These are phyloP conservation scores for Lutraria lutraria DNA, from an alignment of 2,888 invertebrate genomes.

Conservation along the genomic window DNA sequence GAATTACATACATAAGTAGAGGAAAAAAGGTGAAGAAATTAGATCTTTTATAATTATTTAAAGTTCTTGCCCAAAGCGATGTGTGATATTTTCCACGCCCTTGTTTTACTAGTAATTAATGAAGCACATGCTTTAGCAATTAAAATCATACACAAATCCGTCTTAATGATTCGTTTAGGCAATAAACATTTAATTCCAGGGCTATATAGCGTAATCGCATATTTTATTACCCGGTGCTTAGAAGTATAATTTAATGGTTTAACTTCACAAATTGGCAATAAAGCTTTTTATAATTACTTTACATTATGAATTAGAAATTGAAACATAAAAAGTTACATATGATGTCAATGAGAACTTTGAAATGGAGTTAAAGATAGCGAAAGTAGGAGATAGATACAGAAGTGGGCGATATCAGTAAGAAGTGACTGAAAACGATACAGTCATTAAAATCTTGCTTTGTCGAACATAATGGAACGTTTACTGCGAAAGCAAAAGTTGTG, in stretches of 20 bases:
- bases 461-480: too few relatives aligned
- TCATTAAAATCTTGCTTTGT: too few relatives aligned
- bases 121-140: slow-evolving; percentile 20
- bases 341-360: background rate
- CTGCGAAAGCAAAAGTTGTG: too few relatives aligned
- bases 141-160: slow-evolving; percentile 12
- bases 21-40: background rate
- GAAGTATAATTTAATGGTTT: slow-evolving; percentile 20
- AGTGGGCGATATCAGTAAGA: too few relatives aligned
- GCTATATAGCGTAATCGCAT: slow-evolving; percentile 13
- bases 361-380: background rate
- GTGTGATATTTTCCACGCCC: slow-evolving; percentile 24
- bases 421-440: too few relatives aligned
- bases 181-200: slow-evolving; percentile 9
- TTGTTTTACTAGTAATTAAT: slow-evolving; percentile 16
- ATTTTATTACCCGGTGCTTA: slow-evolving; percentile 12
- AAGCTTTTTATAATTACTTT: slow-evolving; percentile 17
- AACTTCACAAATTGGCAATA: slow-evolving; percentile 26
- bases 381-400: background rate
- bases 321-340: background rate
- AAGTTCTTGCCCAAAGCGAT: background rate
- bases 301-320: slow-evolving; percentile 1
- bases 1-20: slow-evolving; percentile 1
- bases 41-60: background rate
- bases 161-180: background rate